Conservation (phyloP, 2,113 vertebrate genomes). For the Tragelaphus strepsiceros region DNA sequence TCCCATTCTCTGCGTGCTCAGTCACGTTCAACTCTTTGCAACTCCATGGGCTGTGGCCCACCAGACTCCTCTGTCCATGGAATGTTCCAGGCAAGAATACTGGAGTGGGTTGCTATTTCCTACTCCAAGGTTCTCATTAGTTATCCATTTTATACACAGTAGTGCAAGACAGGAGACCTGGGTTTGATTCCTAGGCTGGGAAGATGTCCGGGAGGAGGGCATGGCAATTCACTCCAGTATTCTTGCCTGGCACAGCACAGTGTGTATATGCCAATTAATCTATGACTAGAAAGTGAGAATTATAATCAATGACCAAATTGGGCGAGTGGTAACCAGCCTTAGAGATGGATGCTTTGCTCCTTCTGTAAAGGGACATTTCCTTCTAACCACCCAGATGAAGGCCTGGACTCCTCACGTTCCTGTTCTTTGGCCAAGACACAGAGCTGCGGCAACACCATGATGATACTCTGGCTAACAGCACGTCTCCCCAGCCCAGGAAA, state of each 20-base stretch:
- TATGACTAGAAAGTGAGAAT: neutral
- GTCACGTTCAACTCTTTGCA: neutral
- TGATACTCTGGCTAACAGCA: fast-evolving
- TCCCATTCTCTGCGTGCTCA: neutral
- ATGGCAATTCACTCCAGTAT: neutral
- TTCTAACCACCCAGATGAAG: neutral
- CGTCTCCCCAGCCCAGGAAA: neutral
- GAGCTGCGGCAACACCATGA: fast-evolving
- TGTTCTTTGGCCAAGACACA: neutral
- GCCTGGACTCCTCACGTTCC: neutral
- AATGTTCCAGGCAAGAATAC: neutral
- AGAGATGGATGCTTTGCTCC: neutral
- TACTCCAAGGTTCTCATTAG: neutral
- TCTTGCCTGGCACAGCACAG: neutral
- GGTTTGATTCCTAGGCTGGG: neutral
- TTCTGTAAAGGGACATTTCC: neutral
- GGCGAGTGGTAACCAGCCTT: neutral
- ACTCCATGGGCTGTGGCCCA: neutral
- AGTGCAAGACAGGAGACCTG: neutral
- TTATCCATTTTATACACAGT: neutral
- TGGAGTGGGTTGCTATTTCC: neutral
- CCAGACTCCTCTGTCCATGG: neutral
- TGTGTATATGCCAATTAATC: neutral
- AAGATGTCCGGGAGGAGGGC: neutral
- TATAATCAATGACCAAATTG: neutral